Percentiles rank a stretch among this genome's conserved stretches.
Evolutionary conservation across 2,888 invertebrate genomes (phyloP).

Genomic region (Zygothrica quintamaculata): DNA sequence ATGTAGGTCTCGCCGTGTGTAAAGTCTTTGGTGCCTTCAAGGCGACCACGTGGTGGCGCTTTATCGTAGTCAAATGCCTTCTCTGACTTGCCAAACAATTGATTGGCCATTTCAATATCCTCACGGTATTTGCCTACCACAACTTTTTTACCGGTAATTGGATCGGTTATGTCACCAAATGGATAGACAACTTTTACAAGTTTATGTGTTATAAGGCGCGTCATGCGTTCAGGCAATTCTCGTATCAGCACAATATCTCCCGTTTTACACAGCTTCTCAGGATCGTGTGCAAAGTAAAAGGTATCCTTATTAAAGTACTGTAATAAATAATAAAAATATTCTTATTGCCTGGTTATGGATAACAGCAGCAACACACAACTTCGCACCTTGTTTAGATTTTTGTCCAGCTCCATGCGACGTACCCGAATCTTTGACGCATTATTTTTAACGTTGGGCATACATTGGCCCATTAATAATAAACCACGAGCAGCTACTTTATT

Average conservation of each 20-base stretch:
- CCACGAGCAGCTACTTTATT: slow-evolving; percentile 84
- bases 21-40: slow-evolving; percentile 93
- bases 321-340: slow-evolving; percentile 66
- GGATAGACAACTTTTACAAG: slow-evolving; percentile 92
- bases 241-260: slow-evolving; percentile 93
- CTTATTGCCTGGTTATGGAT: background rate
- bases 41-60: slow-evolving; percentile 92
- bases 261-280: slow-evolving; percentile 90
- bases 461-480: slow-evolving; percentile 89
- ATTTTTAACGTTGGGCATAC: slow-evolving; percentile 91
- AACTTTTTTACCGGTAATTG: slow-evolving; percentile 92
- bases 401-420: slow-evolving; percentile 90
- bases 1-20: slow-evolving; percentile 90
- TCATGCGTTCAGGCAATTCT: slow-evolving; percentile 89
- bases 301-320: slow-evolving; percentile 92
- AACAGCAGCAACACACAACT: background rate
- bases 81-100: slow-evolving; percentile 89
- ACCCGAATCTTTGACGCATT: slow-evolving; percentile 92
- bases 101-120: slow-evolving; percentile 88
- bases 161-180: slow-evolving; percentile 93
- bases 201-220: slow-evolving; percentile 91
- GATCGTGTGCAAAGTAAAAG: slow-evolving; percentile 91
- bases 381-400: slow-evolving; percentile 90
- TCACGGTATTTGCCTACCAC: slow-evolving; percentile 90
- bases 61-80: slow-evolving; percentile 90